phyloP scores from a whole-genome alignment of 2,113 vertebrate species.

The Stigmatopora nigra region DNA sequence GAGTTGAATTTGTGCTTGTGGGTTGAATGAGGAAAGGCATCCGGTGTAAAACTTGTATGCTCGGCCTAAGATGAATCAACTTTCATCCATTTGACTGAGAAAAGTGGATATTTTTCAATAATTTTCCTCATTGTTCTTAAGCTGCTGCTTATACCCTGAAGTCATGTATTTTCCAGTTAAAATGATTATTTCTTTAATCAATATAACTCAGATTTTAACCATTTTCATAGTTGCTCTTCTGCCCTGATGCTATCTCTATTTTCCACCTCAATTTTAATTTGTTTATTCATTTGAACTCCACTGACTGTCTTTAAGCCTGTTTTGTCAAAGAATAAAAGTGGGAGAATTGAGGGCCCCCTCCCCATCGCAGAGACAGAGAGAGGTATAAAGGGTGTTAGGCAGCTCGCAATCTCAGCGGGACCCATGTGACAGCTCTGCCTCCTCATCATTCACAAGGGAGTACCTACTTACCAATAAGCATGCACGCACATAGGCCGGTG shows the following conservation, averaged over 20 bases:
- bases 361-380: constrained; percentile 2
- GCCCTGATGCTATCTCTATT: background rate
- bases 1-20: background rate
- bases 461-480: constrained; percentile 54
- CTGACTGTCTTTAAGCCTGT: background rate
- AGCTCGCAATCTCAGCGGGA: constrained; percentile 54
- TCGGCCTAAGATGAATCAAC: no score
- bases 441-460: constrained; percentile 62
- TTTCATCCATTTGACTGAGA: background rate
- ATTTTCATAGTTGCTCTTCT: no score
- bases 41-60: no score
- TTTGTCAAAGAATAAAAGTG: constrained; percentile 1
- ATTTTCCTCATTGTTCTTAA: background rate
- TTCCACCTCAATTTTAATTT: background rate
- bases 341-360: background rate
- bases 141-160: background rate
- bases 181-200: no score
- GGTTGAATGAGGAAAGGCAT: no score
- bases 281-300: background rate
- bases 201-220: no score
- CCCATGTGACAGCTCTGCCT: constrained; percentile 58
- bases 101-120: background rate
- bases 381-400: constrained; percentile 37
- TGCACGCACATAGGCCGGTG: constrained; percentile 34
- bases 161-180: background rate